These are phyloP conservation scores for Silurus meridionalis DNA, from an alignment of 2,113 vertebrate species.

Conservation along the genomic window DNA sequence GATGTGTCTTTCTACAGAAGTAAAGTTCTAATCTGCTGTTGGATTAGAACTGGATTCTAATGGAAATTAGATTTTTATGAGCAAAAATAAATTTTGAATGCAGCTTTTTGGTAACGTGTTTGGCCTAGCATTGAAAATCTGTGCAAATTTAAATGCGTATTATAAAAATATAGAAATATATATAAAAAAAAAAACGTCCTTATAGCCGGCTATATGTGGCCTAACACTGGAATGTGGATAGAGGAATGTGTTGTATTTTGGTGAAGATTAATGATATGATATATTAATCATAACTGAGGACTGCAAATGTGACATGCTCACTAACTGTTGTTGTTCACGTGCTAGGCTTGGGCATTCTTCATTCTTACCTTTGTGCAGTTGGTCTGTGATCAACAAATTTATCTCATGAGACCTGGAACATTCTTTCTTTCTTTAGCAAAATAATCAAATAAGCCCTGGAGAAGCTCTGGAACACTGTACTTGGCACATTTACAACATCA, in stretches of 20 bases:
- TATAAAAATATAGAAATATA: background rate
- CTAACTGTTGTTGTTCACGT: background rate
- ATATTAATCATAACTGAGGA: background rate
- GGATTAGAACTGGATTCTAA: background rate
- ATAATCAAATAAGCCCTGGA: too few relatives aligned
- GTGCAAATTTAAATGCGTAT: background rate
- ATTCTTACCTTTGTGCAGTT: background rate
- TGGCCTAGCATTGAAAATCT: background rate
- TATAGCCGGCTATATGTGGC: background rate
- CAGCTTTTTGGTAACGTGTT: background rate
- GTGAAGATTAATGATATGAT: background rate
- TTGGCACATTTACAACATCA: too few relatives aligned
- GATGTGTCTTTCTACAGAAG: background rate
- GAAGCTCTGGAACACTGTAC: too few relatives aligned
- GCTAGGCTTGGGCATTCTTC: background rate
- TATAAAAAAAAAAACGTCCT: background rate
- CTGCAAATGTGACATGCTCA: background rate
- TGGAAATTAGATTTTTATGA: background rate
- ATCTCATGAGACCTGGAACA: too few relatives aligned
- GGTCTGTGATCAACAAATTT: too few relatives aligned
- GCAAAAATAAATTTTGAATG: background rate
- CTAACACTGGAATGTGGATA: background rate
- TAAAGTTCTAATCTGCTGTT: background rate
- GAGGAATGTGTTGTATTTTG: background rate
- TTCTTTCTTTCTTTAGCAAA: too few relatives aligned